Percentiles rank a stretch among this genome's conserved stretches.
These are phyloP conservation scores for Mastigias papua DNA, from an alignment of 30 jellyfish, hydroid and myxozoan genomes.

Conservation along the genomic window DNA sequence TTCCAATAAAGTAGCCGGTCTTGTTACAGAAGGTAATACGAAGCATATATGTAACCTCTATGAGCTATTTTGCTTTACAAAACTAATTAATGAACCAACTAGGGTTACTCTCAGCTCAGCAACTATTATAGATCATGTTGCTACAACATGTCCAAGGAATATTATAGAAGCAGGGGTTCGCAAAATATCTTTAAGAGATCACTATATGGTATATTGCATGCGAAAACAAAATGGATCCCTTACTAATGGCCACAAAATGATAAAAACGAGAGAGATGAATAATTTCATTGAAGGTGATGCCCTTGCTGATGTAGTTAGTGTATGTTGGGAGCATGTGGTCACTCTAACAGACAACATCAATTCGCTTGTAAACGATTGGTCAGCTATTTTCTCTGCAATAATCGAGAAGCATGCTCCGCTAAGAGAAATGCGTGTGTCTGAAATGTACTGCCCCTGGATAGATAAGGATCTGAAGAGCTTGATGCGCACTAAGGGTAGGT, in stretches of 20 bases:
- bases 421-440: conserved; percentile 51
- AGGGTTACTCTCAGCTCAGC: conserved; percentile 26
- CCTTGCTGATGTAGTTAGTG: conserved; percentile 61
- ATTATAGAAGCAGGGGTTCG: conserved; percentile 39
- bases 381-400: conserved; percentile 22
- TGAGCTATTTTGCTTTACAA: conserved; percentile 25
- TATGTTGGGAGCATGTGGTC: conserved; percentile 65
- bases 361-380: conserved; percentile 23
- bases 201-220: conserved; percentile 10
- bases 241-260: conserved; percentile 47
- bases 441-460: conserved; percentile 59
- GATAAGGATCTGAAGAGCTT: conserved; percentile 27
- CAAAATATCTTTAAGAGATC: conserved; percentile 18
- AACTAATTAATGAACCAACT: conserved; percentile 30
- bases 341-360: conserved; percentile 40
- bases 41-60: conserved; percentile 25
- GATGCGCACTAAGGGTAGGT: conserved; percentile 55
- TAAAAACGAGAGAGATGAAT: conserved; percentile 41
- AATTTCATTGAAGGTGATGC: conserved; percentile 27
- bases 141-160: conserved; percentile 19
- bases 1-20: not conserved
- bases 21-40: not conserved
- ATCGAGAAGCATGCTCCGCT: conserved; percentile 46
- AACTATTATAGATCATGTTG: conserved; percentile 39
- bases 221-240: conserved; percentile 8